phyloP scores from a whole-genome alignment of 2,797 vertebrate genomes.

The Pseudochaenichthys georgianus region DNA sequence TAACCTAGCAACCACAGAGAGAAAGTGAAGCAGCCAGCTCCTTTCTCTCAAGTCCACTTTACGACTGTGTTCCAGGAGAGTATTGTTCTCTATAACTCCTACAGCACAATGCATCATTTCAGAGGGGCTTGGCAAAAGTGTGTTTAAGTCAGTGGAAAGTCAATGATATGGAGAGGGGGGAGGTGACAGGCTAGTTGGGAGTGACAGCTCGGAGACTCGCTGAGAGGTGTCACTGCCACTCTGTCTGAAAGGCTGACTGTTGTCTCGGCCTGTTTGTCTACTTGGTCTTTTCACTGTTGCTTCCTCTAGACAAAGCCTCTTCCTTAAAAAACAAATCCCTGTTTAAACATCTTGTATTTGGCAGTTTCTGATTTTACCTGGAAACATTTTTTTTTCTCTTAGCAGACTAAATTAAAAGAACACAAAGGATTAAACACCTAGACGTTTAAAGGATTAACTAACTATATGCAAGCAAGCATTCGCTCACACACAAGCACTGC shows the following conservation, averaged over 20 bases:
- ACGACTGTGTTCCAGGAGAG: slow-evolving; percentile 71
- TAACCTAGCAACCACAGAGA: slow-evolving; percentile 81
- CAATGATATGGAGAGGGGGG: slow-evolving; percentile 79
- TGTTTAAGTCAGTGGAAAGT: slow-evolving; percentile 74
- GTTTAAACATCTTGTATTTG: slow-evolving; percentile 54
- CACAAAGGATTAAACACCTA: slow-evolving; percentile 56
- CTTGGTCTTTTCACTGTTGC: slow-evolving; percentile 52
- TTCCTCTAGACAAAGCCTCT: slow-evolving; percentile 52
- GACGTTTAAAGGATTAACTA: slow-evolving; percentile 33
- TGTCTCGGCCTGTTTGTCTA: slow-evolving; percentile 63
- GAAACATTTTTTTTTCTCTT: slow-evolving; percentile 54
- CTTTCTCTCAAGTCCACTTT: slow-evolving; percentile 70
- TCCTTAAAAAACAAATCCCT: slow-evolving; percentile 58
- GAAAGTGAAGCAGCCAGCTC: slow-evolving; percentile 80
- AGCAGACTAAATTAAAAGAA: slow-evolving; percentile 45
- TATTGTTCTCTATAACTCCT: slow-evolving; percentile 74
- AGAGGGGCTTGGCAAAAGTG: slow-evolving; percentile 66
- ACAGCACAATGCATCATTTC: slow-evolving; percentile 76
- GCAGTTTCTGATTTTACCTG: slow-evolving; percentile 57
- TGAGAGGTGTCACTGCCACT: slow-evolving; percentile 71
- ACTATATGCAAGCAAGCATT: slow-evolving; percentile 11
- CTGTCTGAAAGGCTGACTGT: slow-evolving; percentile 62
- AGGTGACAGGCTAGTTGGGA: slow-evolving; percentile 55
- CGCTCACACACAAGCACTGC: background rate
- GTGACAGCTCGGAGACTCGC: slow-evolving; percentile 66